Conservation (phyloP, 2,888 invertebrate species). For the Pristionchus arcanus region DNA sequence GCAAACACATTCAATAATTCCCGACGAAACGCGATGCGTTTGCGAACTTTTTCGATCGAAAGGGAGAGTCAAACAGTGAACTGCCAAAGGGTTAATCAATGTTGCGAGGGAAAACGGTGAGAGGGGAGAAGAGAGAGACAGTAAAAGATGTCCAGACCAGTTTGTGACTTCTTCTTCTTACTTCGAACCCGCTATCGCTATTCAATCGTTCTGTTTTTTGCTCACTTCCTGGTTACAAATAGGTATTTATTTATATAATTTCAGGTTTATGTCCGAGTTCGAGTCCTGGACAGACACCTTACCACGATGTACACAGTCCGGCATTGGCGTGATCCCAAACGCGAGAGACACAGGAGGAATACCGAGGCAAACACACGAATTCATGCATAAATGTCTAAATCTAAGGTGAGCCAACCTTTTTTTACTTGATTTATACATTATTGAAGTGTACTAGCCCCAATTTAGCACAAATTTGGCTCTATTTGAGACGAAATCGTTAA, state of each 20-base stretch:
- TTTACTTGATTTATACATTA: not conserved
- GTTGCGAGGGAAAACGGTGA: not conserved
- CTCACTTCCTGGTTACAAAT: not conserved
- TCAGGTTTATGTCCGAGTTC: not conserved
- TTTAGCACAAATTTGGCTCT: not conserved
- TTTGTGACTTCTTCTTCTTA: slow-evolving; percentile 37
- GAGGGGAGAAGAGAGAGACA: slow-evolving; percentile 4
- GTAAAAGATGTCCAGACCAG: slow-evolving; percentile 29
- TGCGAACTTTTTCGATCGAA: slow-evolving; percentile 40
- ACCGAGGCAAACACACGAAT: slow-evolving; percentile 10
- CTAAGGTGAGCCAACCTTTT: slow-evolving; percentile 1
- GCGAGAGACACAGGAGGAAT: not conserved
- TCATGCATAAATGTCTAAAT: slow-evolving; percentile 48
- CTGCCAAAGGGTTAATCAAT: slow-evolving; percentile 38
- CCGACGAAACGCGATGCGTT: not conserved
- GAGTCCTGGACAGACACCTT: slow-evolving; percentile 22
- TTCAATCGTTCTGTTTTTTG: not conserved
- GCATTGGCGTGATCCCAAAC: slow-evolving; percentile 7
- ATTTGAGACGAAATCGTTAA: not conserved
- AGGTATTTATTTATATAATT: not conserved
- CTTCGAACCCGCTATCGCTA: slow-evolving; percentile 31
- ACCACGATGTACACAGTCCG: slow-evolving; percentile 23
- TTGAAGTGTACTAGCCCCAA: not conserved
- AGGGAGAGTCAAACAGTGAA: slow-evolving; percentile 6
- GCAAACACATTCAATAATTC: not conserved